Evolutionary conservation across 1,140 invertebrate genomes (phyloP).

Genomic region (Drosophila grimshawi): DNA sequence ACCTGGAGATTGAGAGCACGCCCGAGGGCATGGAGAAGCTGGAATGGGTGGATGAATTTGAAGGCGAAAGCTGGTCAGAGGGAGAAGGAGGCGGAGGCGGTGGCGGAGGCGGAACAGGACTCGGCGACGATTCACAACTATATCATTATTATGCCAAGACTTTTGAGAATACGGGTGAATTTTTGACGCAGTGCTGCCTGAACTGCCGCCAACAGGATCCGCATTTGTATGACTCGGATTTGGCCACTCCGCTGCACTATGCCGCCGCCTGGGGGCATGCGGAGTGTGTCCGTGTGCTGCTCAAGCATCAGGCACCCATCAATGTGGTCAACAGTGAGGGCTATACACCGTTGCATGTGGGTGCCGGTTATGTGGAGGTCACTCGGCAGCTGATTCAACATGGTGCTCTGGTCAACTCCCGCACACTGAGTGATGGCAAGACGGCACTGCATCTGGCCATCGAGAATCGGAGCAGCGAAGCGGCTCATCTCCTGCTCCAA

Average conservation of each 20-base stretch:
- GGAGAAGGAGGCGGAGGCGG: constrained; percentile 46
- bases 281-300: constrained; percentile 87
- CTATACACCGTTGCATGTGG: constrained; percentile 96
- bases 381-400: constrained; percentile 66
- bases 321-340: constrained; percentile 94
- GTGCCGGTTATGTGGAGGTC: constrained; percentile 88
- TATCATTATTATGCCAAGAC: constrained; percentile 86
- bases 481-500: constrained; percentile 86
- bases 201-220: constrained; percentile 83
- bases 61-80: constrained; percentile 66
- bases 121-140: constrained; percentile 64
- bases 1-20: constrained; percentile 85
- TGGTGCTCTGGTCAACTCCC: constrained; percentile 74
- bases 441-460: constrained; percentile 76
- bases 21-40: constrained; percentile 87
- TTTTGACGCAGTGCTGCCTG: constrained; percentile 74
- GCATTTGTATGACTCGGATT: constrained; percentile 85
- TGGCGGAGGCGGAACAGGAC: constrained; percentile 13
- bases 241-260: constrained; percentile 87
- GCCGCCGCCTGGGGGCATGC: constrained; percentile 86
- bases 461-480: constrained; percentile 84
- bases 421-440: constrained; percentile 75
- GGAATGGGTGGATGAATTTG: constrained; percentile 87
- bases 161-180: constrained; percentile 85
- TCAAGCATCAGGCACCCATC: constrained; percentile 94